A percentile compares a stretch with the other conserved stretches of the same genome.
Evolutionary conservation across 2,113 vertebrate species (phyloP).

Genomic region (Pedetes capensis): DNA sequence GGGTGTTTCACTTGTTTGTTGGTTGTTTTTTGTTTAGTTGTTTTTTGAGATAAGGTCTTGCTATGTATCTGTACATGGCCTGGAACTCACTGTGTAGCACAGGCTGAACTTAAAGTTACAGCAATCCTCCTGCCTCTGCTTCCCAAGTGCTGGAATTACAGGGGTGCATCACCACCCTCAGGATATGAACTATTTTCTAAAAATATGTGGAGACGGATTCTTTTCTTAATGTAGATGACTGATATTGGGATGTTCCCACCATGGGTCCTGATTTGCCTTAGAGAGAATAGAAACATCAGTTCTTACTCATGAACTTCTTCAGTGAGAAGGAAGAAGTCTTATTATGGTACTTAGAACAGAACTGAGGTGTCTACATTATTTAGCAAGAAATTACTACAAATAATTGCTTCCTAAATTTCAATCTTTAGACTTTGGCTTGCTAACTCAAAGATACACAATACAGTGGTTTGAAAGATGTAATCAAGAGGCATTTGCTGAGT

Average conservation of each 20-base stretch:
- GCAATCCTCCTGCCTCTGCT: too few species aligned
- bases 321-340: neutral
- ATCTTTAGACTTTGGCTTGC: neutral
- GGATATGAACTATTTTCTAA: neutral
- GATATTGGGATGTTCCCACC: rapidly evolving
- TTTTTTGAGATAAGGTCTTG: too few species aligned
- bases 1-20: too few species aligned
- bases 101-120: too few species aligned
- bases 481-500: neutral
- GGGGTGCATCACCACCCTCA: too few species aligned
- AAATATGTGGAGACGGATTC: neutral
- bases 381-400: neutral
- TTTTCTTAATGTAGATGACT: neutral
- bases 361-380: neutral
- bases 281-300: neutral
- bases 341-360: neutral
- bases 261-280: neutral
- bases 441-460: neutral
- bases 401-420: neutral
- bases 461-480: neutral
- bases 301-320: neutral
- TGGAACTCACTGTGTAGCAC: too few species aligned
- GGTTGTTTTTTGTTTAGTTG: too few species aligned
- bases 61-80: too few species aligned
- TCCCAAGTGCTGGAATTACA: too few species aligned